Evolutionary conservation across 2,113 vertebrate genomes (phyloP).

Genomic region (Cardinalis cardinalis): DNA sequence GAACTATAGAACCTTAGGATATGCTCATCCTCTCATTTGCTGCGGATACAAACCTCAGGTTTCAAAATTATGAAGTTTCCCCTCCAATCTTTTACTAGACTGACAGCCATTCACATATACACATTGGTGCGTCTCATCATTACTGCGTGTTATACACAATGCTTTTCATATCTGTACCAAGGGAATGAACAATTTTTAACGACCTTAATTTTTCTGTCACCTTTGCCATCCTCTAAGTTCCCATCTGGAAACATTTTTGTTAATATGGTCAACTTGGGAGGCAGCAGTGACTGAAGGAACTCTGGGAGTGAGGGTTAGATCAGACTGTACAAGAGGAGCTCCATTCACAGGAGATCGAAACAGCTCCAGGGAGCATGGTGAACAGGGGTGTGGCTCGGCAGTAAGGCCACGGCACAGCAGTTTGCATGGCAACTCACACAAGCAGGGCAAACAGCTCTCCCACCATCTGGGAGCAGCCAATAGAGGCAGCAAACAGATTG

Average conservation of each 20-base stretch:
- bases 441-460: background rate
- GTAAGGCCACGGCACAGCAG: background rate
- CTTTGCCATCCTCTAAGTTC: background rate
- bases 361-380: background rate
- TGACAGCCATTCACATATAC: background rate
- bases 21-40: background rate
- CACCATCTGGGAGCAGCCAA: background rate
- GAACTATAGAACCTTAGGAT: background rate
- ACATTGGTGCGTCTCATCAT: background rate
- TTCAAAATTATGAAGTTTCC: background rate
- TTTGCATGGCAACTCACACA: background rate
- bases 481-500: background rate
- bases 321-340: background rate
- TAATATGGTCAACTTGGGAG: rapidly evolving
- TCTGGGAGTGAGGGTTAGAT: background rate
- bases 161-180: background rate
- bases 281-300: background rate
- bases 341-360: no score
- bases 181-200: background rate
- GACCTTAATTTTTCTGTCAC: background rate
- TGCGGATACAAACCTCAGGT: background rate
- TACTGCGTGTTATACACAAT: background rate
- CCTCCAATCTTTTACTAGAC: background rate
- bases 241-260: background rate
- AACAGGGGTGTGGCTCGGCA: background rate